Evolutionary conservation across 2,797 vertebrate species (phyloP).

Genomic region (Gymnothorax reevesii): DNA sequence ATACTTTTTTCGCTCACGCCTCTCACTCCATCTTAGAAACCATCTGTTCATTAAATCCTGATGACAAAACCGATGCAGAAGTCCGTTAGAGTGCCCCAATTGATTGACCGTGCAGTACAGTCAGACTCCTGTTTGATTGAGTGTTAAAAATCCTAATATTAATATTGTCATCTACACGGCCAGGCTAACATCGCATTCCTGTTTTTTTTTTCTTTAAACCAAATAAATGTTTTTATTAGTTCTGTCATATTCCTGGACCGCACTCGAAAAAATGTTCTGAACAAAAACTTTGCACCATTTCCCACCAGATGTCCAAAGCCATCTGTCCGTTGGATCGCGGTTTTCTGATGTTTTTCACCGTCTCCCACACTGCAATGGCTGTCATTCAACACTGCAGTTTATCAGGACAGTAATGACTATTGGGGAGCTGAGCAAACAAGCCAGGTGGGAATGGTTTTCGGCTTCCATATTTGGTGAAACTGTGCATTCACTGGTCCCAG

Average conservation of each 20-base stretch:
- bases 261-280: not conserved
- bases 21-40: constrained; percentile 21
- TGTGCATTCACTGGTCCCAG: no score
- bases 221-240: not conserved
- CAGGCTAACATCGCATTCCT: not conserved
- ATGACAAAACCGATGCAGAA: constrained; percentile 22
- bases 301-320: not conserved
- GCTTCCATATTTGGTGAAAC: no score
- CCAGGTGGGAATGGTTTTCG: not conserved
- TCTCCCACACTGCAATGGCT: not conserved
- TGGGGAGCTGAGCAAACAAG: not conserved
- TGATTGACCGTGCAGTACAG: no score
- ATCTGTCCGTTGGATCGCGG: not conserved
- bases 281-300: not conserved
- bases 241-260: not conserved
- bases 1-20: not conserved
- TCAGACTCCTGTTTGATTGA: not conserved
- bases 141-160: not conserved
- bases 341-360: not conserved
- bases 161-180: not conserved
- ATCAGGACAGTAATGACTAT: not conserved
- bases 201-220: not conserved
- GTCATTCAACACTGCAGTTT: not conserved
- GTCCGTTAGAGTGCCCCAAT: not conserved
- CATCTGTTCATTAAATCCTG: constrained; percentile 24